Conservation (phyloP, 2,113 vertebrate genomes). For the Austrofundulus limnaeus region DNA sequence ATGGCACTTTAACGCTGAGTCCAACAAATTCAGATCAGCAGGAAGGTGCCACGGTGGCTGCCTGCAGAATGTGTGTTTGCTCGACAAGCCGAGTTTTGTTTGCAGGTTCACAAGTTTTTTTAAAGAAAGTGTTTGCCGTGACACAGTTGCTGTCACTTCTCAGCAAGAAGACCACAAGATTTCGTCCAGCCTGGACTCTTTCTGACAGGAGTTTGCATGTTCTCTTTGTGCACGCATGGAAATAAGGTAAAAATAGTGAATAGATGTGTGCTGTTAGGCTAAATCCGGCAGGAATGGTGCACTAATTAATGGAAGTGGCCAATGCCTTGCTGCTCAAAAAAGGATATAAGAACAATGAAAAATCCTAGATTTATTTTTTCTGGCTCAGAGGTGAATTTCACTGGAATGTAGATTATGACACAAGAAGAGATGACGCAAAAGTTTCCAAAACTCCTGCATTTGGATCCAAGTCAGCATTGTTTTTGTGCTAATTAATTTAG, state of each 20-base stretch:
- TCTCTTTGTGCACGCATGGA: too few relatives aligned
- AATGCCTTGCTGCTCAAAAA: background rate
- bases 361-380: constrained; percentile 31
- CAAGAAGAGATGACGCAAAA: constrained; percentile 33
- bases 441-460: constrained; percentile 12
- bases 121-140: too few relatives aligned
- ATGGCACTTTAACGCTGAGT: constrained; percentile 4
- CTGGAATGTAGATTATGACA: constrained; percentile 10
- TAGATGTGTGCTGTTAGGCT: background rate
- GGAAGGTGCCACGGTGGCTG: background rate
- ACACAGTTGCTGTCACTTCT: too few relatives aligned
- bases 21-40: constrained; percentile 27
- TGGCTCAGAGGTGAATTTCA: constrained; percentile 20
- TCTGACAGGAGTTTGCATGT: too few relatives aligned
- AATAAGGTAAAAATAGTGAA: too few relatives aligned
- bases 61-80: background rate
- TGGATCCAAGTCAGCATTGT: constrained; percentile 20
- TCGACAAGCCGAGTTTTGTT: background rate
- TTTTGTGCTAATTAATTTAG: constrained; percentile 37
- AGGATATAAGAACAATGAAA: constrained; percentile 15
- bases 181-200: too few relatives aligned
- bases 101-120: background rate
- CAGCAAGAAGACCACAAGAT: too few relatives aligned
- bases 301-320: background rate
- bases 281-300: background rate